Evolutionary conservation across 2,888 invertebrate genomes (phyloP).

Genomic region (Drosophila lacicola): DNA sequence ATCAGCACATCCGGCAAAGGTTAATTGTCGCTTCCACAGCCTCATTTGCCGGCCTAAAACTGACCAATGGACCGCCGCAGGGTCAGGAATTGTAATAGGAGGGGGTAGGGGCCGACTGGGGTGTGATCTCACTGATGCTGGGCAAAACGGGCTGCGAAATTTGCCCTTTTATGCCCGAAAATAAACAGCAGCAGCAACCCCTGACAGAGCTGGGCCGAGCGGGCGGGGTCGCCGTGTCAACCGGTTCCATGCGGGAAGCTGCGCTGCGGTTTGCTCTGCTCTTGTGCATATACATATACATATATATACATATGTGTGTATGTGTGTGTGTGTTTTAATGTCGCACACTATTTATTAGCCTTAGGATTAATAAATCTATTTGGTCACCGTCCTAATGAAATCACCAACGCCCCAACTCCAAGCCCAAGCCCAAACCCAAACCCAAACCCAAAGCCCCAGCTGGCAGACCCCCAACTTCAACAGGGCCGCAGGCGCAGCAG

Average conservation of each 20-base stretch:
- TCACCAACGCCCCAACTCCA: slow-evolving; percentile 55
- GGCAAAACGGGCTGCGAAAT: slow-evolving; percentile 46
- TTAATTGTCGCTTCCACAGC: slow-evolving; percentile 54
- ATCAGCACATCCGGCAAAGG: slow-evolving; percentile 54
- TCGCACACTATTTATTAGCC: slow-evolving; percentile 84
- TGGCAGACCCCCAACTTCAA: slow-evolving; percentile 4
- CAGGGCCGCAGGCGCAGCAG: slow-evolving; percentile 37
- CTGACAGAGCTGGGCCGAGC: slow-evolving; percentile 21
- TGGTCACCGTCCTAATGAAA: slow-evolving; percentile 83
- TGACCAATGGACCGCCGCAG: slow-evolving; percentile 45
- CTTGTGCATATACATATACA: background rate
- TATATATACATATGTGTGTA: slow-evolving; percentile 5
- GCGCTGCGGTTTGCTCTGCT: slow-evolving; percentile 55
- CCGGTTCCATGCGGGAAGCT: slow-evolving; percentile 43
- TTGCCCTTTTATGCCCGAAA: slow-evolving; percentile 63
- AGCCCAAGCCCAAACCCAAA: slow-evolving; percentile 3
- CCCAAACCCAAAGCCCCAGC: background rate
- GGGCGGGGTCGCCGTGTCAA: slow-evolving; percentile 23
- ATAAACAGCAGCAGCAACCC: slow-evolving; percentile 53
- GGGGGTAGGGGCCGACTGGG: slow-evolving; percentile 2
- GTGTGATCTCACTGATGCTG: slow-evolving; percentile 60
- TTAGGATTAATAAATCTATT: slow-evolving; percentile 85
- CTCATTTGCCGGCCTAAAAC: slow-evolving; percentile 17
- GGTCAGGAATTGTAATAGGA: background rate
- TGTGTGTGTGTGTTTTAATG: slow-evolving; percentile 53